A percentile compares a stretch with the other conserved stretches of the same genome.
Evolutionary conservation across 2,113 vertebrate genomes (phyloP).

Genomic region (Halcyon malimbica): DNA sequence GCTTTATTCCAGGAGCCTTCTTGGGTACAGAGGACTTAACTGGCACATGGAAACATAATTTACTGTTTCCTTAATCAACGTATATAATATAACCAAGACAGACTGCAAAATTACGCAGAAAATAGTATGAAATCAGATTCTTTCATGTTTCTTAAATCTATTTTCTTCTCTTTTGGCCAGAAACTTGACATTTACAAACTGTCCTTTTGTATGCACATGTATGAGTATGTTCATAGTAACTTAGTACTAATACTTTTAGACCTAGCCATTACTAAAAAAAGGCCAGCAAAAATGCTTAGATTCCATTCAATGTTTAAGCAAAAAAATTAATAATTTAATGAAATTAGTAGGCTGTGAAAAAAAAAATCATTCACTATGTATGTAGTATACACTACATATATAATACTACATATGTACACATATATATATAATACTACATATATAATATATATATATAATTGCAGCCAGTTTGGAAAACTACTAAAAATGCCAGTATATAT

Average conservation of each 20-base stretch:
- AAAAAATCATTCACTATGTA: background rate
- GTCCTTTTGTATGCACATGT: rapidly evolving
- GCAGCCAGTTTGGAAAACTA: background rate
- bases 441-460: background rate
- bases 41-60: background rate
- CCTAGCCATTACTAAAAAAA: background rate
- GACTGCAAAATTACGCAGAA: background rate
- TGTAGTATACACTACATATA: too few species aligned
- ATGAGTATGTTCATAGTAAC: background rate
- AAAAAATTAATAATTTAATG: background rate
- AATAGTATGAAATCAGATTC: background rate
- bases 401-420: too few species aligned
- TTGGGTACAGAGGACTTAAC: background rate
- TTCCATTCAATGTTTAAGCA: background rate
- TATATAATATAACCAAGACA: background rate
- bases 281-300: background rate
- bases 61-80: background rate
- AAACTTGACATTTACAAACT: background rate
- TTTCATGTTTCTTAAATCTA: background rate
- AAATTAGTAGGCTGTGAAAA: background rate
- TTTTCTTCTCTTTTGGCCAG: background rate
- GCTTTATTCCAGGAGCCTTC: background rate
- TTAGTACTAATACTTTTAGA: background rate
- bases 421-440: too few species aligned
- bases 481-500: background rate